Evolutionary conservation across 2,888 invertebrate species (phyloP).

Genomic region (Meteorus colon): DNA sequence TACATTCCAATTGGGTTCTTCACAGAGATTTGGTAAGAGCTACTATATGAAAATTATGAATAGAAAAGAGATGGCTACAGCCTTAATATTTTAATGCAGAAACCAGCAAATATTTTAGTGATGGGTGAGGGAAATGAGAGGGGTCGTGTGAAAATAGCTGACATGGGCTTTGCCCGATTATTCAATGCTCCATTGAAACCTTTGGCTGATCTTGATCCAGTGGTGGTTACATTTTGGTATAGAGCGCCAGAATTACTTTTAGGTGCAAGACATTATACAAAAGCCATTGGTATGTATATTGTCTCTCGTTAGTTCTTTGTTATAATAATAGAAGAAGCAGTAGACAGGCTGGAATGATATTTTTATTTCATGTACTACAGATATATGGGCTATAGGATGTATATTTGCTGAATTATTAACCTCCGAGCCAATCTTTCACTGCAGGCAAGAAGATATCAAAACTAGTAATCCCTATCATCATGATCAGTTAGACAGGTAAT

Average conservation of each 20-base stretch:
- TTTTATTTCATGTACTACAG: constrained; percentile 74
- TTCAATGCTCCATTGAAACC: constrained; percentile 99
- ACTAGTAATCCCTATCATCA: constrained; percentile 99
- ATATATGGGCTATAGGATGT: constrained; percentile 99
- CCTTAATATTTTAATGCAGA: constrained; percentile 75
- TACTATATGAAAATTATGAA: constrained; percentile 35
- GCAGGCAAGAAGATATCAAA: constrained; percentile 99
- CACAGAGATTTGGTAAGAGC: constrained; percentile 90
- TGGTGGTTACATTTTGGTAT: constrained; percentile 99
- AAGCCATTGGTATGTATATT: constrained; percentile 87
- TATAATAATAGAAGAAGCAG: background rate
- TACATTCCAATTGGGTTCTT: constrained; percentile 99
- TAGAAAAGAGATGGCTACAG: background rate
- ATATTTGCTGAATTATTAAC: constrained; percentile 99
- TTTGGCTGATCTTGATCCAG: constrained; percentile 97
- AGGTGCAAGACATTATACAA: constrained; percentile 97
- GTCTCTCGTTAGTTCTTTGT: background rate
- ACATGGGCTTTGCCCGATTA: constrained; percentile 98
- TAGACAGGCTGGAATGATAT: background rate
- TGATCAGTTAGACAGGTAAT: constrained; percentile 90
- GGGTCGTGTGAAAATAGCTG: constrained; percentile 98
- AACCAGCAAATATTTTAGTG: constrained; percentile 98
- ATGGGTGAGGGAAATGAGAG: constrained; percentile 99
- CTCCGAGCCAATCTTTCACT: constrained; percentile 99
- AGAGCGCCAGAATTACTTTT: constrained; percentile 96